Base-by-base conservation (phyloP, 2,113 vertebrate genomes). In the Plectropomus leopardus region DNA sequence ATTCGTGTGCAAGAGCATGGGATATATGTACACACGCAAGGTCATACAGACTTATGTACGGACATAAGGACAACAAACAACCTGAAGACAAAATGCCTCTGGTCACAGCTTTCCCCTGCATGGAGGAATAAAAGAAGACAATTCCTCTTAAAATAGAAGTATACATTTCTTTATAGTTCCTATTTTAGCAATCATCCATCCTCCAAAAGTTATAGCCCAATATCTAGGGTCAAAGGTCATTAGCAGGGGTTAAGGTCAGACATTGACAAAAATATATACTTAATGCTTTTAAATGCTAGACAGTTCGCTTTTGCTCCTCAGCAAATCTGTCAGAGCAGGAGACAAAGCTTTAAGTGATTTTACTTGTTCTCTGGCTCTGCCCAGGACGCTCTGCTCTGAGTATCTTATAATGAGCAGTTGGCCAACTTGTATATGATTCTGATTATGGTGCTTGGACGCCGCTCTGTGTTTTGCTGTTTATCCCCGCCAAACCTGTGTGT, bases 361-460 rank as follows among this genome's bases (percentile, higher is more conserved):
- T 57, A 84, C 60, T 78, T 55, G 23, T 71, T 82, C 55, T 59
- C 2, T 78, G 75, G 67, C 64, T 60, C 47, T 5, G 55, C 40
- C 32, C 26, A 5, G 48, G 70, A 66, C 47, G 15, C 83, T 72
- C 60, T 0, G 60, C 78, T 72, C 69, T 70, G 66, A 92, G 85
- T 71, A 44, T 79, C 74, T 88, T 91, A 78, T 92, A 94, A 94
- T 91, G 71, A 93, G 26, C 23, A 30, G 68, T 86, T 91, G 88
- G 85, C 76, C 61, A 67, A 82, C 78, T 82, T 83, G 83, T 88
- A 80, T 92, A 82, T 66, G 88, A 91, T 79, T 86, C 63, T 86
- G 89, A 91, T 88, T 89, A 90, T 83, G 80, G 89, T 80, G 73
- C 73, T 78, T 80, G 80, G 83, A 88, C 60, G 19, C 69, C 21